These are phyloP conservation scores for Bos indicus DNA, from an alignment of 2,113 vertebrate genomes.

Conservation along the genomic window DNA sequence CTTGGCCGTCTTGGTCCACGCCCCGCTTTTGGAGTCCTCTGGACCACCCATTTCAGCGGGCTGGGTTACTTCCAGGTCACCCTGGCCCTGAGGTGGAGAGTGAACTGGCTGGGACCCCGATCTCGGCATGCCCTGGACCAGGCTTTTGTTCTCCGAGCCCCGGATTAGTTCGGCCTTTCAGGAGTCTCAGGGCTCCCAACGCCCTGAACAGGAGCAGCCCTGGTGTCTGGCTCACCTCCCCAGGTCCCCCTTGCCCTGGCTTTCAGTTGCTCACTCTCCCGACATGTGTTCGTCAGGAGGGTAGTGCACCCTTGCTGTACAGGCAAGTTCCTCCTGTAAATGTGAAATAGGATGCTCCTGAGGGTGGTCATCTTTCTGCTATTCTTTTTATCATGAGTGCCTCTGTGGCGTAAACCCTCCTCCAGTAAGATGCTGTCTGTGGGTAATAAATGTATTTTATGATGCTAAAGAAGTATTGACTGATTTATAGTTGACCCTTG, in stretches of 20 bases:
- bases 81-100: neutral
- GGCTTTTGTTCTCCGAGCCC: neutral
- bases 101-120: neutral
- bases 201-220: neutral
- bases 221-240: neutral
- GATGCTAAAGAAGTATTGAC: neutral
- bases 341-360: neutral
- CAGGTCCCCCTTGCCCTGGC: neutral
- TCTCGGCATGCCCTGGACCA: neutral
- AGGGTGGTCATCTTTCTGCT: neutral
- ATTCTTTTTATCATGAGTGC: neutral
- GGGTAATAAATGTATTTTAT: neutral
- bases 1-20: neutral
- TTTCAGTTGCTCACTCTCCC: neutral
- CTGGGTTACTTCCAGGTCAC: neutral
- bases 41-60: neutral
- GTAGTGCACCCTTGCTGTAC: neutral
- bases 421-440: neutral
- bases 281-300: neutral
- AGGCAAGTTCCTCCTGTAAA: neutral
- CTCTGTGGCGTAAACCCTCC: neutral
- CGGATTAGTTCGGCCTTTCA: neutral
- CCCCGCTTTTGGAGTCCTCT: neutral
- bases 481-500: neutral
- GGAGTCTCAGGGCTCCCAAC: neutral